Evolutionary conservation across 2,888 invertebrate genomes (phyloP), one percentile per base, ranked within the genome.

Genomic region (Parnassius mnemosyne): DNA sequence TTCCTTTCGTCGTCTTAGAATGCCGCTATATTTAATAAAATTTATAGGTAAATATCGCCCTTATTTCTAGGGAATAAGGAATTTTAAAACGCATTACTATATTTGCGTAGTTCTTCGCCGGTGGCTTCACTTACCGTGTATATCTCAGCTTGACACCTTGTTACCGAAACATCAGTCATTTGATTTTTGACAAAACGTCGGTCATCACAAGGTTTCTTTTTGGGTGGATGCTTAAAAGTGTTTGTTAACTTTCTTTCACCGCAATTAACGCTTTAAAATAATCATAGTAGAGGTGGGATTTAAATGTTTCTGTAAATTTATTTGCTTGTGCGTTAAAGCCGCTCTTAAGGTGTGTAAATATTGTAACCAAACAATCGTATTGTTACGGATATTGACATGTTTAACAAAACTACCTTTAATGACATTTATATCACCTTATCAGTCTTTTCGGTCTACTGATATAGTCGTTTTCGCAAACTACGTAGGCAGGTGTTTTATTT

Each of bases 61-160:
- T 68, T 77, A 72, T 66, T 1, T 0, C 1, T 10, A 20, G 0
- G 1, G 0, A 3, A 63, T 77, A 80, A 64, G 69, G 60, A 60
- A 16, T 2, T 34, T 10, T 57, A 43, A 51, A 16, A 41, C n/a
- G 51, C 13, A 46, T 46, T 59, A 13, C 0, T 11, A 13, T 25
- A 3, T 52, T 53, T 53, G 44, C 63, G 51, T 53, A 25, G 60
- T 68, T 71, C 76, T 60, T 73, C 80, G 77, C 73, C 74, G 82
- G 81, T 78, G 85, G 85, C 79, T 77, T 74, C 74, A 78, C 77
- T 80, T 84, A 84, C 84, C 83, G 78, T 83, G 81, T 80, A 78
- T 78, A 80, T 83, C 83, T 79, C 80, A 76, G 79, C 73, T 80
- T 83, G 83, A 85, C 86, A 88, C 83, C 80, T 84, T 78, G 73